These are phyloP conservation scores for Mormyrus proboscirostris DNA, from an alignment of 2,797 vertebrate species.

Conservation along the genomic window DNA sequence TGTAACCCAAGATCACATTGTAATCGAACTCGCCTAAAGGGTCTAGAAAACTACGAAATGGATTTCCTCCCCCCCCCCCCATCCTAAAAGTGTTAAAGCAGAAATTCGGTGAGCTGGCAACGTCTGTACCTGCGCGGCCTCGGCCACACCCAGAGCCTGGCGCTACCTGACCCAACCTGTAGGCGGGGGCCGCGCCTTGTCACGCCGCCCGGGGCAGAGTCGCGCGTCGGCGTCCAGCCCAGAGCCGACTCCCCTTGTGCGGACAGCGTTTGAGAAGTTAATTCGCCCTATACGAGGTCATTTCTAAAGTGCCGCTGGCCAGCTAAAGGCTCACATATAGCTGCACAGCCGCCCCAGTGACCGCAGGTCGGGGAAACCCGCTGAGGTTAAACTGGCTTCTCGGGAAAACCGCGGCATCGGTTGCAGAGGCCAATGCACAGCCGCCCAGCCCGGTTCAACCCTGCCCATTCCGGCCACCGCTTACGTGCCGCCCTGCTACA, in stretches of 20 bases:
- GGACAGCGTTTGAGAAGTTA: background rate
- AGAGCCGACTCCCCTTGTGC: background rate
- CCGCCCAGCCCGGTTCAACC: background rate
- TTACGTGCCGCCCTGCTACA: background rate
- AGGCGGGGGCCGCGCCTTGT: background rate
- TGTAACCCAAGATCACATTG: background rate
- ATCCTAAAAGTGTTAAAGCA: background rate
- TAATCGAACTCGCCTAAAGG: background rate
- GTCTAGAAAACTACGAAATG: background rate
- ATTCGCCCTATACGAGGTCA: background rate
- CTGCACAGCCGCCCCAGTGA: background rate
- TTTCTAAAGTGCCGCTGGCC: background rate
- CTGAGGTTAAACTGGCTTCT: background rate
- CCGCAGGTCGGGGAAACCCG: background rate
- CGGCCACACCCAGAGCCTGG: background rate
- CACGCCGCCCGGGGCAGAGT: background rate
- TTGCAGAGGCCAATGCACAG: background rate
- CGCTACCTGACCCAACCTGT: background rate
- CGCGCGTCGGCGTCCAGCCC: background rate
- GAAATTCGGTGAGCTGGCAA: background rate
- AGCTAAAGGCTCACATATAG: background rate
- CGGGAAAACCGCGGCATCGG: background rate
- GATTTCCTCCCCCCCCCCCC: background rate
- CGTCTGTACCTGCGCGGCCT: background rate
- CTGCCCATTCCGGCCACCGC: background rate